phyloP scores from a whole-genome alignment of 1,140 invertebrate species.

The Trichonephila inaurata region DNA sequence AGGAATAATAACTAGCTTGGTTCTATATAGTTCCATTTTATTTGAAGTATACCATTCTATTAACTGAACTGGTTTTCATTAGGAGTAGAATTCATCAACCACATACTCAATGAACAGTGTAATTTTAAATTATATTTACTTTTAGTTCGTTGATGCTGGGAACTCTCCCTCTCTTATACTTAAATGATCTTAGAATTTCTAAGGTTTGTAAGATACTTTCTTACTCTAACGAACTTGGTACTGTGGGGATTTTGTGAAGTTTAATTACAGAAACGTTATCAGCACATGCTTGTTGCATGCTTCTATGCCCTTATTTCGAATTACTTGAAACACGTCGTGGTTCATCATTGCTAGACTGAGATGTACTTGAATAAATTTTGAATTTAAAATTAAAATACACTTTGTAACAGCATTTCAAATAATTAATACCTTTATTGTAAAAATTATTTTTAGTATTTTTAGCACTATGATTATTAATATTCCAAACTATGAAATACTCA shows the following conservation, averaged over 20 bases:
- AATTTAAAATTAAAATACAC: too few species aligned
- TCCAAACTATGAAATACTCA: too few species aligned
- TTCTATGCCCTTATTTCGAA: neutral
- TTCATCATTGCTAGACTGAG: neutral
- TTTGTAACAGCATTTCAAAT: too few species aligned
- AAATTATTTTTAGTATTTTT: too few species aligned
- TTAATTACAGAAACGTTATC: slow-evolving; percentile 26
- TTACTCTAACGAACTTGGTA: slow-evolving; percentile 9
- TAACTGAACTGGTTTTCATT: neutral
- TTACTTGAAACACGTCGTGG: neutral
- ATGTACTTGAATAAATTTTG: neutral
- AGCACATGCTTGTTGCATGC: neutral
- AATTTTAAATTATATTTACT: slow-evolving; percentile 35
- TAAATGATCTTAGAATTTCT: slow-evolving; percentile 1
- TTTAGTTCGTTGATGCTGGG: neutral
- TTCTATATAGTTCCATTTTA: neutral
- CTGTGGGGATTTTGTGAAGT: neutral
- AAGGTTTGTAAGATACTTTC: slow-evolving; percentile 12
- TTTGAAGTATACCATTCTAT: neutral
- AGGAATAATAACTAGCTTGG: neutral
- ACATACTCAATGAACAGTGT: neutral
- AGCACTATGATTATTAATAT: too few species aligned
- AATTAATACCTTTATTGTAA: too few species aligned
- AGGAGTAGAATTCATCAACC: neutral
- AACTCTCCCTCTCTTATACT: neutral